Conservation (phyloP, 2,888 invertebrate species). For the Cinara cedri region DNA sequence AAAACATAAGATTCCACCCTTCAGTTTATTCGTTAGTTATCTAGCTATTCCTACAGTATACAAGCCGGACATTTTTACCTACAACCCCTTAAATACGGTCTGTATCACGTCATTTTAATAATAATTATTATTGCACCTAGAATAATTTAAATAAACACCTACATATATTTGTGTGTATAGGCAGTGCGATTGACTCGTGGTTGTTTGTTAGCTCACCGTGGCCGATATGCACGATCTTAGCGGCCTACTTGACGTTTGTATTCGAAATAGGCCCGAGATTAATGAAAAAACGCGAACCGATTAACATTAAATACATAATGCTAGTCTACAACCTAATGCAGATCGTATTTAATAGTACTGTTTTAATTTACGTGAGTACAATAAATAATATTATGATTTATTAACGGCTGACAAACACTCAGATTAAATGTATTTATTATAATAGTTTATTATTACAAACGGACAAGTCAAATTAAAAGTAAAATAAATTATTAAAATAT, state of each 20-base stretch:
- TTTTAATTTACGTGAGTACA: conserved; percentile 64
- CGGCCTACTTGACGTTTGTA: conserved; percentile 73
- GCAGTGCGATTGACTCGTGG: conserved; percentile 71
- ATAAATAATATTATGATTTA: neutral
- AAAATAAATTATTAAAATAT: neutral
- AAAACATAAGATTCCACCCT: no score
- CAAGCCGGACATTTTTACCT: no score
- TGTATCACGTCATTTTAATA: neutral
- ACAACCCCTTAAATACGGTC: no score
- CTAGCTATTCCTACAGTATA: no score
- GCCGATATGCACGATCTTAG: conserved; percentile 67
- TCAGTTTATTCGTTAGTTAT: no score
- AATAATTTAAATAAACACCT: neutral
- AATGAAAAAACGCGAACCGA: conserved; percentile 67
- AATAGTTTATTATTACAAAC: neutral
- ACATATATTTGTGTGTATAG: conserved; percentile 62
- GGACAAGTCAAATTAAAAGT: no score
- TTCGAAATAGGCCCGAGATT: conserved; percentile 73
- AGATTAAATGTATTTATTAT: neutral
- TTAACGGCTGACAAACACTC: neutral
- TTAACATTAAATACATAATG: conserved; percentile 64
- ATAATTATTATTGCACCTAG: neutral
- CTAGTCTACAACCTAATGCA: conserved; percentile 80
- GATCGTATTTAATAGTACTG: conserved; percentile 81
- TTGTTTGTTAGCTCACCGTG: conserved; percentile 72